These are phyloP conservation scores for Schmidtea mediterranea DNA, from an alignment of 1,140 invertebrate genomes.

Conservation along the genomic window DNA sequence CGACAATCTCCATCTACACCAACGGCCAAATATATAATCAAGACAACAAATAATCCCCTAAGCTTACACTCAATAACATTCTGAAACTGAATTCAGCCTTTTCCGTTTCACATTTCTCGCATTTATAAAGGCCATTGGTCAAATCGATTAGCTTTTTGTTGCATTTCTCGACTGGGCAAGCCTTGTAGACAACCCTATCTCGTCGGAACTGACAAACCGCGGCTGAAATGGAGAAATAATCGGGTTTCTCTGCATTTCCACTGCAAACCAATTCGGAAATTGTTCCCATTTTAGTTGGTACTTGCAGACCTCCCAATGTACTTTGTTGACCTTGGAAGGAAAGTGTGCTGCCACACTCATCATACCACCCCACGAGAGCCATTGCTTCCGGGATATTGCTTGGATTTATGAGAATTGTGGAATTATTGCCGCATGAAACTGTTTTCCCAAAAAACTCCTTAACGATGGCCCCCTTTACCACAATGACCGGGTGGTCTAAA, in stretches of 20 bases:
- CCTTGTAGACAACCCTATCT: constrained; percentile 49
- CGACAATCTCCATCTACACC: not conserved
- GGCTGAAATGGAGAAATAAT: constrained; percentile 45
- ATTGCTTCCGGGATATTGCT: constrained; percentile 53
- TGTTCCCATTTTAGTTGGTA: not conserved
- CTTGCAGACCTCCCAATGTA: constrained; percentile 12
- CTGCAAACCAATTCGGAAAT: constrained; percentile 8
- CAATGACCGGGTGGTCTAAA: constrained; percentile 44
- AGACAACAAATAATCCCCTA: not conserved
- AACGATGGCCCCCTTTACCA: constrained; percentile 46
- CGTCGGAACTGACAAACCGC: constrained; percentile 38
- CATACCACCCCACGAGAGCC: constrained; percentile 60
- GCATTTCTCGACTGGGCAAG: constrained; percentile 53
- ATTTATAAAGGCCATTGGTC: constrained; percentile 56
- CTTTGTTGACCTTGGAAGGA: constrained; percentile 11
- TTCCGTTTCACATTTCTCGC: constrained; percentile 68
- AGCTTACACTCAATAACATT: constrained; percentile 45
- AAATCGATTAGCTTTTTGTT: constrained; percentile 73
- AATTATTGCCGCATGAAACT: constrained; percentile 17
- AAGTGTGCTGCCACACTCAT: constrained; percentile 34
- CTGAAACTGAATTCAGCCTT: constrained; percentile 59
- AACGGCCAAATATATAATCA: not conserved
- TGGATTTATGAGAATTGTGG: constrained; percentile 42
- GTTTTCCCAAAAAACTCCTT: constrained; percentile 35
- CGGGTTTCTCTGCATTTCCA: constrained; percentile 36